Percentiles rank a stretch among this genome's conserved stretches.
Evolutionary conservation across 2,888 invertebrate species (phyloP).

Genomic region (Nomada hirtipes): DNA sequence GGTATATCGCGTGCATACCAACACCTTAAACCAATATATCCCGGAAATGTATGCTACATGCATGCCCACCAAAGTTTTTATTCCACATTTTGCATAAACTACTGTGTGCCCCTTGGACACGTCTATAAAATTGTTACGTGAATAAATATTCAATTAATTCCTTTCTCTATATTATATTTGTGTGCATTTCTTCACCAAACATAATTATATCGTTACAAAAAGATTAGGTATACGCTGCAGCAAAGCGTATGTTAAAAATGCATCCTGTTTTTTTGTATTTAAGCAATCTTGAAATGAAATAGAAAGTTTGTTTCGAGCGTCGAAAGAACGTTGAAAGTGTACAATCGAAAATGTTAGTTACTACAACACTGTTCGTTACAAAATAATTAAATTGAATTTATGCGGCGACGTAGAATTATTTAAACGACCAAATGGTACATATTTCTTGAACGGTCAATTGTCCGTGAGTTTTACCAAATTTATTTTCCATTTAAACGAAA

Average conservation of each 20-base stretch:
- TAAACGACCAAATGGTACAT: not conserved
- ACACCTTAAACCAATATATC: constrained; percentile 24
- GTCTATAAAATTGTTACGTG: not conserved
- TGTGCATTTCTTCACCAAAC: not conserved
- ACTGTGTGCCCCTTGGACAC: no score
- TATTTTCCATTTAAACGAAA: constrained; percentile 15
- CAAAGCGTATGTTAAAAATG: no score
- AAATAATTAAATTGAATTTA: constrained; percentile 3
- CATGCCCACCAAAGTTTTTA: constrained; percentile 26
- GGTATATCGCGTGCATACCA: not conserved
- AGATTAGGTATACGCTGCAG: no score
- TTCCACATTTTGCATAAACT: constrained; percentile 33
- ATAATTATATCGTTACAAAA: no score
- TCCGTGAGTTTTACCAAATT: not conserved
- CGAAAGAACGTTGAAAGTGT: no score
- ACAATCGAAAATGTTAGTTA: not conserved
- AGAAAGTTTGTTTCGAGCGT: not conserved
- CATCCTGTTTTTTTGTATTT: no score
- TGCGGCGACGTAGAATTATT: not conserved
- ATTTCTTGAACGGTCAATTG: not conserved
- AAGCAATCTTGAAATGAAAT: no score
- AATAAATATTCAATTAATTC: no score
- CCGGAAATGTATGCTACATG: constrained; percentile 33
- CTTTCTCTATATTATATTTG: no score
- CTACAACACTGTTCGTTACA: not conserved